These are phyloP conservation scores for Salticus scenicus DNA, from an alignment of 2,888 invertebrate species.

Conservation along the genomic window DNA sequence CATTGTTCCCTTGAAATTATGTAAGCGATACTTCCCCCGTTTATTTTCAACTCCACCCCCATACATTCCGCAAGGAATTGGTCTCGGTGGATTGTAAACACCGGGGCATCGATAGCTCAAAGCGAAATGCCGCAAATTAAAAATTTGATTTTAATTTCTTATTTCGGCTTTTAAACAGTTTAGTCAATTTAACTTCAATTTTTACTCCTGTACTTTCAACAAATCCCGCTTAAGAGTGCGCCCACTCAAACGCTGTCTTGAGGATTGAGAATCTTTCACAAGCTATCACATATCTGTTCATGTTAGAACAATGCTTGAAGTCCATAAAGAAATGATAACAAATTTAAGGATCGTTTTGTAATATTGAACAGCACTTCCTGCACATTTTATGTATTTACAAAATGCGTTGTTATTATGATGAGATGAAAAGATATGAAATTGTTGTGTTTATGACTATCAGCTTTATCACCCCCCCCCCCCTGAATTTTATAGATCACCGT, in stretches of 20 bases:
- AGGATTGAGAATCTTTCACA: conserved; percentile 10
- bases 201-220: conserved; percentile 32
- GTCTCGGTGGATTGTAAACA: conserved; percentile 52
- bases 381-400: too few relatives aligned
- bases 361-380: too few relatives aligned
- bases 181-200: conserved; percentile 58
- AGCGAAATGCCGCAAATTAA: conserved; percentile 63
- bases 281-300: background rate
- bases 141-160: conserved; percentile 69
- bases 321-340: background rate
- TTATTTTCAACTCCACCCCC: background rate
- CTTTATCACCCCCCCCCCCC: too few relatives aligned
- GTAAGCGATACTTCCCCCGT: conserved; percentile 58
- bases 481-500: too few relatives aligned
- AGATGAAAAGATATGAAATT: too few relatives aligned
- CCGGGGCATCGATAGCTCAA: conserved; percentile 50
- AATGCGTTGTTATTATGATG: too few relatives aligned
- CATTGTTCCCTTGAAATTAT: conserved; percentile 34
- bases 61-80: conserved; percentile 29
- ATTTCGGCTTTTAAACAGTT: conserved; percentile 60
- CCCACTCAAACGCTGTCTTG: conserved; percentile 40
- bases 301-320: background rate
- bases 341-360: background rate
- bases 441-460: too few relatives aligned
- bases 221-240: conserved; percentile 15